These are phyloP conservation scores for Actenoides lindsayi DNA, from an alignment of 2,113 vertebrate genomes.

Conservation along the genomic window DNA sequence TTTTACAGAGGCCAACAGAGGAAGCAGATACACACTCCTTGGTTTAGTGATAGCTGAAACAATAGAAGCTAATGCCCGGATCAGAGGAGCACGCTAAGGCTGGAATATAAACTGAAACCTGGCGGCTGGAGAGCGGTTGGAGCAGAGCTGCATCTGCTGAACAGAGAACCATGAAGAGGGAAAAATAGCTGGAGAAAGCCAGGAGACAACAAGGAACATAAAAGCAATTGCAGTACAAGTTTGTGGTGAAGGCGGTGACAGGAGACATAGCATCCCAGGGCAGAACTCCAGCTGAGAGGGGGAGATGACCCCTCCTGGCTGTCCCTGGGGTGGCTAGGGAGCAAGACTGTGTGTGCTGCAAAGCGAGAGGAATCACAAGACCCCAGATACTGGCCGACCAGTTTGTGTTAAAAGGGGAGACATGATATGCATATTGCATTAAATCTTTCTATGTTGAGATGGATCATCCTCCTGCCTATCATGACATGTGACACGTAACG, in stretches of 20 bases:
- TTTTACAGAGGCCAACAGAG: not conserved
- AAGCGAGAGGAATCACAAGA: not conserved
- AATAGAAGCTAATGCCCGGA: not conserved
- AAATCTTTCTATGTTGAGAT: fast-evolving
- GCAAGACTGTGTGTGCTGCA: not conserved
- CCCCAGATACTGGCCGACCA: not conserved
- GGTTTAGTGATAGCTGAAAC: not conserved
- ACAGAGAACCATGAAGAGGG: not conserved
- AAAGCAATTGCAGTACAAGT: not conserved
- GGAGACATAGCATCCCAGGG: not conserved
- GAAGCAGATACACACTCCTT: not conserved
- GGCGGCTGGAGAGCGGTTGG: not conserved
- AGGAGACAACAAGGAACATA: not conserved
- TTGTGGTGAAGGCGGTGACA: fast-evolving
- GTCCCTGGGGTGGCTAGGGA: not conserved
- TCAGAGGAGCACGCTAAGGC: not conserved
- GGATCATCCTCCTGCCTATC: not conserved
- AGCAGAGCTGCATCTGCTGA: not conserved
- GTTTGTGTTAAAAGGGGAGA: not conserved
- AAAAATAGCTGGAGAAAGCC: not conserved
- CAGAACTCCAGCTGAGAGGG: not conserved
- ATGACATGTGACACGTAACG: fast-evolving
- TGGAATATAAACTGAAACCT: not conserved
- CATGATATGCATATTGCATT: fast-evolving
- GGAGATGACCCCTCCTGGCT: not conserved